These are phyloP conservation scores for Stenotaenia linearis DNA, from an alignment of 2,888 invertebrate species.

Conservation along the genomic window DNA sequence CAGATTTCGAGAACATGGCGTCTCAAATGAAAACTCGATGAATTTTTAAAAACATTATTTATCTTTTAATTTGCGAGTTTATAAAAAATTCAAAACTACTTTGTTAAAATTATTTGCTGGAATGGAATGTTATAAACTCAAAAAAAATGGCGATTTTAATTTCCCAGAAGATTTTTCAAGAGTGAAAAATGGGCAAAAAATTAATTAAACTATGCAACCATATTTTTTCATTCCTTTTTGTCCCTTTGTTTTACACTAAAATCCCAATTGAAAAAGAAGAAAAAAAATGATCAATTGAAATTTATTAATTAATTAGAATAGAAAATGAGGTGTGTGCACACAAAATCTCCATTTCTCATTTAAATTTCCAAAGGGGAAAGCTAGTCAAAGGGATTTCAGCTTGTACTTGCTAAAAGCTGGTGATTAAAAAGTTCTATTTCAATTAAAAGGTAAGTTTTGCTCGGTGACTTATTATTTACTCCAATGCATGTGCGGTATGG, in stretches of 20 bases:
- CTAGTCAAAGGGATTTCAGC: background rate
- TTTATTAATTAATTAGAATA: constrained; percentile 2
- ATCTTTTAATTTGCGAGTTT: too few relatives aligned
- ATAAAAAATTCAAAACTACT: too few relatives aligned
- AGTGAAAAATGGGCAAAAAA: background rate
- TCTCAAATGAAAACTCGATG: too few relatives aligned
- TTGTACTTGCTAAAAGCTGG: background rate
- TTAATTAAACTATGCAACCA: background rate
- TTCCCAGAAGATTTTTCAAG: background rate
- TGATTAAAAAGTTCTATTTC: too few relatives aligned
- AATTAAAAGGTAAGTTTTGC: too few relatives aligned
- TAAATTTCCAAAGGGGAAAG: background rate
- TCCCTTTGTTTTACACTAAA: background rate
- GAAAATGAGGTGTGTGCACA: background rate
- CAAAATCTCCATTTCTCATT: constrained; percentile 9
- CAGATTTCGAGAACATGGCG: too few relatives aligned
- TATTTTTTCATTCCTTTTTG: too few relatives aligned
- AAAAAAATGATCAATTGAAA: background rate
- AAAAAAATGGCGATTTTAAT: background rate
- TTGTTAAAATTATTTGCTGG: too few relatives aligned
- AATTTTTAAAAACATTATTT: too few relatives aligned
- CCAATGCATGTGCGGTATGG: too few relatives aligned
- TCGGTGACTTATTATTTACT: too few relatives aligned
- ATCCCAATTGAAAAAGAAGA: background rate
- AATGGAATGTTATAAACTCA: too few relatives aligned